Evolutionary conservation across 2,888 invertebrate species (phyloP).

Genomic region (Heliothis peltigera): DNA sequence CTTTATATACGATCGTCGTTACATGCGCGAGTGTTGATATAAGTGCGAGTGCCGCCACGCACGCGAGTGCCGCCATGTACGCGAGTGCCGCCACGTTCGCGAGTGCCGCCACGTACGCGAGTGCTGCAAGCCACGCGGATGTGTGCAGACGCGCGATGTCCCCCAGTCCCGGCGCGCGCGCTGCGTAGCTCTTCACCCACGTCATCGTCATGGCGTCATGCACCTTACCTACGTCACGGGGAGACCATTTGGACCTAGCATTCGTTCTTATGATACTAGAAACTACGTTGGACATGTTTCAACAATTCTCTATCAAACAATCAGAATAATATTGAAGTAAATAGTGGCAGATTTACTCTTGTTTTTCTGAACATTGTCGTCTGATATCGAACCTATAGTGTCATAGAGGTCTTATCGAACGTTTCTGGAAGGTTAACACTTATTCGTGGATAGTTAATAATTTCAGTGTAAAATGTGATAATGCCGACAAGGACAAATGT

Average conservation of each 20-base stretch:
- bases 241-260: constrained; percentile 16
- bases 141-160: background rate
- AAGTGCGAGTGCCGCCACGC: background rate
- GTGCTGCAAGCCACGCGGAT: background rate
- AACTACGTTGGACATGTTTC: constrained; percentile 1
- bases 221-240: constrained; percentile 13
- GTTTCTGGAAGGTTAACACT: constrained; percentile 31
- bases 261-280: constrained; percentile 9
- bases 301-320: background rate
- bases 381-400: constrained; percentile 15
- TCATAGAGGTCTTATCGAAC: constrained; percentile 16
- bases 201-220: constrained; percentile 9
- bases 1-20: background rate
- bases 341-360: background rate
- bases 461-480: constrained; percentile 56
- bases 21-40: background rate
- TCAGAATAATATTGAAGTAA: background rate
- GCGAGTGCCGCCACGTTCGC: background rate
- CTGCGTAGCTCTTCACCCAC: constrained; percentile 46
- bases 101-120: no score
- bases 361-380: constrained; percentile 6
- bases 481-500: constrained; percentile 49
- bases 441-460: constrained; percentile 43
- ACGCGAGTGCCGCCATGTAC: background rate
- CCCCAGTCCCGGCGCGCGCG: constrained; percentile 24